Evolutionary conservation across 2,113 vertebrate genomes (phyloP).

Genomic region (Corythaixoides concolor): DNA sequence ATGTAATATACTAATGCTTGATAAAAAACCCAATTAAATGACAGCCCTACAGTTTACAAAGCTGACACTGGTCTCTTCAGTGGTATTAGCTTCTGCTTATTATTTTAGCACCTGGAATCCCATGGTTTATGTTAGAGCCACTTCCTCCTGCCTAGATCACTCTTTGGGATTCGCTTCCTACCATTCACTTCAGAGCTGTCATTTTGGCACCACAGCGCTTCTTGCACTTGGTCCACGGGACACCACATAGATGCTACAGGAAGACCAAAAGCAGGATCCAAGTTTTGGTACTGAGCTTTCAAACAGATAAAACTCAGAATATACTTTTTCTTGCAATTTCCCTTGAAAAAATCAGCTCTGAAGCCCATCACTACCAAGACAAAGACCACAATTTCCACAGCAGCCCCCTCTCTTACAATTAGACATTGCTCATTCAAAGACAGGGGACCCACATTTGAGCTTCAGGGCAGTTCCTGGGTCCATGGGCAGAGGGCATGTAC

Average conservation of each 20-base stretch:
- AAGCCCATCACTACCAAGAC: neutral
- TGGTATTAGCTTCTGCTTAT: neutral
- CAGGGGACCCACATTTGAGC: neutral
- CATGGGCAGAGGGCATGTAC: neutral
- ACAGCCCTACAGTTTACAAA: neutral
- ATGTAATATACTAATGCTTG: neutral
- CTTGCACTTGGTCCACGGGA: neutral
- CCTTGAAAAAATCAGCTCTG: neutral
- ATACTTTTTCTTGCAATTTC: neutral
- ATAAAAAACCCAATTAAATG: neutral
- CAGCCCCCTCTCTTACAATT: neutral
- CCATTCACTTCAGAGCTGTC: neutral
- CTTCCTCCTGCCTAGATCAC: neutral
- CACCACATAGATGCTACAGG: neutral
- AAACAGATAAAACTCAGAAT: neutral
- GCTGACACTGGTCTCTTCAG: neutral
- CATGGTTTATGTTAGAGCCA: neutral
- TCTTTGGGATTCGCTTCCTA: neutral
- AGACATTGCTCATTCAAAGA: neutral
- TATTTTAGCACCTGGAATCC: neutral
- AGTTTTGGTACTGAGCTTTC: neutral
- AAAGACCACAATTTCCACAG: neutral
- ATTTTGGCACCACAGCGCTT: neutral
- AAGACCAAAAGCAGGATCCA: neutral
- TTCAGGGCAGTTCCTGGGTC: neutral